Evolutionary conservation across 2,113 vertebrate species (phyloP), one percentile per base, ranked within the genome.

Genomic region (Plecturocebus donacophilus): DNA sequence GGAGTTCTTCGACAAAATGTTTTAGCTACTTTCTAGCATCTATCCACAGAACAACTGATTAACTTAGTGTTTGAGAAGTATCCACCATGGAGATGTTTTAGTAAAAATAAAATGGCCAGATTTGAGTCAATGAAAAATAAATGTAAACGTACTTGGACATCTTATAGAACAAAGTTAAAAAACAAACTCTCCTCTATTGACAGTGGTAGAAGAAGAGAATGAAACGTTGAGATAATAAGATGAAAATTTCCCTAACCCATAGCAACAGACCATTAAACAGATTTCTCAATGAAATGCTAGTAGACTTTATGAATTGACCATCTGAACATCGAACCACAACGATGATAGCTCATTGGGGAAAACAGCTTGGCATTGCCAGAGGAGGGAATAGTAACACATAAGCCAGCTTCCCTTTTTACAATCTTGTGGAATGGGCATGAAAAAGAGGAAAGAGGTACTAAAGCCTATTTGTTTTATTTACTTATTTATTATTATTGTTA

Each of bases 291-390:
- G 70, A 79, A 64, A 47, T 6, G 35, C 52, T 66, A 52, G 45
- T 5, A 71, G 77, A 42, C 0, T 2, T 13, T 25, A 9, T 2
- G 8, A 20, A 8, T 6, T 45, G 42, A 61, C 1, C 21, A 8
- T 30, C n/a, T 84, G 58, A 56, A 83, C 90, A 45, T 35, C 8
- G 21, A 77, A 9, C 14, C 61, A 16, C 1, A 0, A 5, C 9
- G 19, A 58, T 8, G 42, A 47, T 12, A 6, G 2, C 20, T 52
- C 30, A 19, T 0, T 23, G 4, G 70, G 42, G 49, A 8, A 47
- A 66, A 70, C 19, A 27, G 0, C 1, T 27, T 13, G 35, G 6
- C 6, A 45, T 52, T 38, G 49, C n/a, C 38, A 45, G 19, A 42
- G n/a, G 21, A 49, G 32, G n/a, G 8, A 23, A n/a, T 23, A 42